These are phyloP conservation scores for Lasaia peninsularis DNA, from an alignment of 1,140 invertebrate species.

Conservation along the genomic window DNA sequence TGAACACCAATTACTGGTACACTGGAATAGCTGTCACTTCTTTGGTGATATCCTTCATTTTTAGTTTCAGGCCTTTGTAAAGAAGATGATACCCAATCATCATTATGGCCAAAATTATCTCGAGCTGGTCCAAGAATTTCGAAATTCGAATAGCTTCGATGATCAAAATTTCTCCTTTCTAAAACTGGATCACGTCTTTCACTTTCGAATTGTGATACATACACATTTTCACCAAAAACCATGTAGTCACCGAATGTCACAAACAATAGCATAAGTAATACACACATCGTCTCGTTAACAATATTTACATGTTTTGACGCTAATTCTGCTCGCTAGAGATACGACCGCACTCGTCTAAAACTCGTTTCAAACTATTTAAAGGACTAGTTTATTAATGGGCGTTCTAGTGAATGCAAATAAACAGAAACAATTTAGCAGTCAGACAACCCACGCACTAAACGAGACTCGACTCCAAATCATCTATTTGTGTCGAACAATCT, in stretches of 20 bases:
- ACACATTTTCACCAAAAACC: slow-evolving; percentile 2
- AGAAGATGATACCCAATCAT: background rate
- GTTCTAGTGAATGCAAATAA: slow-evolving; percentile 11
- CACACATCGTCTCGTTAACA: background rate
- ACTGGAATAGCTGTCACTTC: background rate
- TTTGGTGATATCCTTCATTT: background rate
- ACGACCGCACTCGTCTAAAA: slow-evolving; percentile 5
- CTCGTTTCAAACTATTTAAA: slow-evolving; percentile 8
- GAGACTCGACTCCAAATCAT: background rate
- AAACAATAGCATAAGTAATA: background rate
- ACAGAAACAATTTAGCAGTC: background rate
- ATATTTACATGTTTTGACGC: slow-evolving; percentile 2
- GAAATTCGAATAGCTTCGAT: background rate
- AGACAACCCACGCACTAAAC: background rate
- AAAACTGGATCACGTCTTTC: background rate
- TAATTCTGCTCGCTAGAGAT: background rate
- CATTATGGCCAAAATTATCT: background rate
- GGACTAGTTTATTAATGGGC: slow-evolving; percentile 5
- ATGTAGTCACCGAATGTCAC: background rate
- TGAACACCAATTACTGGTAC: background rate
- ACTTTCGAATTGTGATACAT: background rate
- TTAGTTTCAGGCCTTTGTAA: background rate
- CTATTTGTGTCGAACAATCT: background rate
- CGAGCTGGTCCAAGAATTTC: background rate
- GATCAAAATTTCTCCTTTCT: background rate